Percentiles rank a stretch among this genome's conserved stretches.
Conservation (phyloP, 2,797 vertebrate genomes). For the Danio albolineatus region DNA sequence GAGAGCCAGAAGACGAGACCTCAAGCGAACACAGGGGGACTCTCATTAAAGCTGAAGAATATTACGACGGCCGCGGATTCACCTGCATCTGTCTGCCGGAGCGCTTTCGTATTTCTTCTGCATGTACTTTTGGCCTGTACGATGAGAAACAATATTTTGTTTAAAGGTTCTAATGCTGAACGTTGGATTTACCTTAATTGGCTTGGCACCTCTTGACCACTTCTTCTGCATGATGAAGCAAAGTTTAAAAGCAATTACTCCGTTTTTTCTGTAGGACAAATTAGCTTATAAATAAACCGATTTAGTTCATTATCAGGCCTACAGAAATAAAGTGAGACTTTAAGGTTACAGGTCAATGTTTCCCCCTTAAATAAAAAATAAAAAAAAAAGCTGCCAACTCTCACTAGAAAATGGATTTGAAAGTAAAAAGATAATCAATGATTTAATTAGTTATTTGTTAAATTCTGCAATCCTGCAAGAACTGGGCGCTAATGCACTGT, state of each 20-base stretch:
- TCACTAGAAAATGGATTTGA: not conserved
- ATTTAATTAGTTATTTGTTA: not conserved
- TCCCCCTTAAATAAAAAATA: not conserved
- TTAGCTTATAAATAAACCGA: not conserved
- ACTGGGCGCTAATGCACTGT: not conserved
- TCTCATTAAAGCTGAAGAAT: constrained; percentile 41
- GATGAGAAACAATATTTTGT: not conserved
- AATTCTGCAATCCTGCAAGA: not conserved
- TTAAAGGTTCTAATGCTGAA: not conserved
- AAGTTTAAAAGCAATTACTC: constrained; percentile 6
- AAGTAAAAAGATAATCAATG: not conserved
- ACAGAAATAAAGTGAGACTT: not conserved
- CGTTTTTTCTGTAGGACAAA: constrained; percentile 2
- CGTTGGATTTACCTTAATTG: constrained; percentile 23
- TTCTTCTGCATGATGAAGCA: not conserved
- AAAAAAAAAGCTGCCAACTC: not conserved
- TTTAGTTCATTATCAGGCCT: constrained; percentile 18
- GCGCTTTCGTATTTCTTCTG: not conserved
- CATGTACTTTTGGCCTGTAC: not conserved
- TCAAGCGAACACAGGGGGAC: constrained; percentile 28
- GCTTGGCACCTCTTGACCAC: constrained; percentile 22
- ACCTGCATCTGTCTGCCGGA: constrained; percentile 5
- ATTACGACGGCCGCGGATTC: constrained; percentile 16
- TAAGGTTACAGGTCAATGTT: not conserved
- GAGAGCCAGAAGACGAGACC: constrained; percentile 28